A percentile compares a stretch with the other conserved stretches of the same genome.
Conservation (phyloP, 1,140 invertebrate species). For the Lycorma delicatula region DNA sequence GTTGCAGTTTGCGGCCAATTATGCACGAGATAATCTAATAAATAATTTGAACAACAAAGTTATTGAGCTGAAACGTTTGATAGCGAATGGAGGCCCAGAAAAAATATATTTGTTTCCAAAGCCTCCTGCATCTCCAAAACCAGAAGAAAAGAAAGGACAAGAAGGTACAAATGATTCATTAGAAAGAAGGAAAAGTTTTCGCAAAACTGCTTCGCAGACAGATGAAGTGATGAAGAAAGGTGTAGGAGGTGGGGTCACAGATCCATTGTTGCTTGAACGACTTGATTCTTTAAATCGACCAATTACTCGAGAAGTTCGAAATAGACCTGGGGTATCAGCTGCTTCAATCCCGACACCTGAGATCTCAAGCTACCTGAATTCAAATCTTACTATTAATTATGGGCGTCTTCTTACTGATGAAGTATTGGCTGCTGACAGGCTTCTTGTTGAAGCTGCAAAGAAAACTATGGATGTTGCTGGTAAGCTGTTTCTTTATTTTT, state of each 20-base stretch:
- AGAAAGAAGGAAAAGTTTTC: constrained; percentile 54
- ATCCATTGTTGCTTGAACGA: constrained; percentile 55
- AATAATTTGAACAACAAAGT: constrained; percentile 67
- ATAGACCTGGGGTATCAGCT: constrained; percentile 1
- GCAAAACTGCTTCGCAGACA: constrained; percentile 51
- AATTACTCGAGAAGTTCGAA: constrained; percentile 51
- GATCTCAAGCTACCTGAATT: constrained; percentile 49
- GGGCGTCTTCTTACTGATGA: constrained; percentile 74
- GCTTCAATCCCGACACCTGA: constrained; percentile 14
- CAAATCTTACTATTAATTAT: constrained; percentile 61
- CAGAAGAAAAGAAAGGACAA: constrained; percentile 39
- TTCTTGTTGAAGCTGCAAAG: constrained; percentile 70
- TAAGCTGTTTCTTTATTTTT: constrained; percentile 30
- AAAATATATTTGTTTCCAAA: background rate
- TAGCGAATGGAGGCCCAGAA: constrained; percentile 44
- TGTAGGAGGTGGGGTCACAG: constrained; percentile 46
- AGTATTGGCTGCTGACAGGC: constrained; percentile 68
- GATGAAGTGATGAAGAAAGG: constrained; percentile 41
- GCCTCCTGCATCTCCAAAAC: constrained; percentile 33
- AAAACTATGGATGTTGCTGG: constrained; percentile 76
- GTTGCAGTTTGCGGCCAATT: constrained; percentile 77
- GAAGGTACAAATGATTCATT: constrained; percentile 35
- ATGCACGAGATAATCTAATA: constrained; percentile 72
- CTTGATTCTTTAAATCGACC: constrained; percentile 50
- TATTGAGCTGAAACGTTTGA: constrained; percentile 56